These are phyloP conservation scores for Sialis fuliginosa DNA, from an alignment of 2,888 invertebrate genomes.

Conservation along the genomic window DNA sequence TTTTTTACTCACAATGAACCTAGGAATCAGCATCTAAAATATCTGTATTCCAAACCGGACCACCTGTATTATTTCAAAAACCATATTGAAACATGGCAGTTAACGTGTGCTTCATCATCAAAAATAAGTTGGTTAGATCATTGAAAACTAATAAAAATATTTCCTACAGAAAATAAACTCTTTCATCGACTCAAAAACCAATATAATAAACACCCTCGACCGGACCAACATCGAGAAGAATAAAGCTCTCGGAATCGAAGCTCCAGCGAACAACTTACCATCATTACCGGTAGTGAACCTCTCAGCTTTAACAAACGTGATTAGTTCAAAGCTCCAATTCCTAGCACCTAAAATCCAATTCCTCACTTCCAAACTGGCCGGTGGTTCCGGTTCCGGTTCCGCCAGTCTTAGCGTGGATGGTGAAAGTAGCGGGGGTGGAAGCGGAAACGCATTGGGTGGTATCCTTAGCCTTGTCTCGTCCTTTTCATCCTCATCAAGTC, in stretches of 20 bases:
- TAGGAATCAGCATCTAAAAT: too few species aligned
- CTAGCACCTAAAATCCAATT: conserved; percentile 38
- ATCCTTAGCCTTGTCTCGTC: conserved; percentile 9
- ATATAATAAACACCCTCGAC: conserved; percentile 49
- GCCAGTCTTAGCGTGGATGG: conserved; percentile 8
- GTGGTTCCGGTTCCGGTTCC: conserved; percentile 13
- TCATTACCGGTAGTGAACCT: conserved; percentile 21
- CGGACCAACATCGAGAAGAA: conserved; percentile 58
- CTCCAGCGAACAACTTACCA: conserved; percentile 26
- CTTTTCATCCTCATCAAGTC: background rate
- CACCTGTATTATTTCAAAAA: too few species aligned
- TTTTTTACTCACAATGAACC: too few species aligned
- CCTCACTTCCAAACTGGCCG: conserved; percentile 24
- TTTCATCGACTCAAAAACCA: conserved; percentile 63
- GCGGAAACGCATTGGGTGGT: conserved; percentile 19
- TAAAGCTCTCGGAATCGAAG: conserved; percentile 51
- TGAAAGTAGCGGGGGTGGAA: conserved; percentile 13
- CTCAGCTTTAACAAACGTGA: conserved; percentile 42
- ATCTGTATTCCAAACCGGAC: too few species aligned
- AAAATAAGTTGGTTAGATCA: too few species aligned
- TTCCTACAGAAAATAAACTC: conserved; percentile 58
- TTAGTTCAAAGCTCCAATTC: conserved; percentile 41
- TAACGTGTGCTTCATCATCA: too few species aligned
- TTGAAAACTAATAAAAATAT: too few species aligned
- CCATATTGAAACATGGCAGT: too few species aligned